phyloP scores from a whole-genome alignment of 1,140 invertebrate genomes.

The Araneus ventricosus region DNA sequence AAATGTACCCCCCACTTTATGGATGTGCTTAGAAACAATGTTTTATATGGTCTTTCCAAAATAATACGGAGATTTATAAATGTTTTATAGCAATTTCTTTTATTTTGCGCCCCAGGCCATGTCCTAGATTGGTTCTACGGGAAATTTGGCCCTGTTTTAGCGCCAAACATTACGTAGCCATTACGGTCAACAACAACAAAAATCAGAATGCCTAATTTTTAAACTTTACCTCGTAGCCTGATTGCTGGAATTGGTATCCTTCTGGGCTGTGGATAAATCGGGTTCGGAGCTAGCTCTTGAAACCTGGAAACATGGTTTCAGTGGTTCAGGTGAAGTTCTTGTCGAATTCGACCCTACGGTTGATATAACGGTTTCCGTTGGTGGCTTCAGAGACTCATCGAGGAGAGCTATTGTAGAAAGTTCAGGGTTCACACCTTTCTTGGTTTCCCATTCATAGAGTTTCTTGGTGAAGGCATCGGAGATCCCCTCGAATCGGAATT shows the following conservation, averaged over 20 bases:
- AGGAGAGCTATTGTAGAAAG: constrained; percentile 89
- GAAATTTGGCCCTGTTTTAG: too few relatives aligned
- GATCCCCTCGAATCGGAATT: constrained; percentile 91
- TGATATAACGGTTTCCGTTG: constrained; percentile 81
- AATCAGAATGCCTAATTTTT: too few relatives aligned
- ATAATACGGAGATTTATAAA: too few relatives aligned
- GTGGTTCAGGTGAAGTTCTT: constrained; percentile 53
- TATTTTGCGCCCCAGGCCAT: too few relatives aligned
- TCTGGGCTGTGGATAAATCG: constrained; percentile 73
- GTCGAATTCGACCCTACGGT: constrained; percentile 84
- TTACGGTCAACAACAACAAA: too few relatives aligned
- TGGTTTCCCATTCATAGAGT: constrained; percentile 94
- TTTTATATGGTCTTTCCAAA: too few relatives aligned
- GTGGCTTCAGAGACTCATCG: constrained; percentile 81
- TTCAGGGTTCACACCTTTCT: constrained; percentile 86
- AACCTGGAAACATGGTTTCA: constrained; percentile 67
- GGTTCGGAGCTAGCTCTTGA: constrained; percentile 79
- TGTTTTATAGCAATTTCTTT: too few relatives aligned
- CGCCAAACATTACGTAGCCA: too few relatives aligned
- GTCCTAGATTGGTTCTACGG: too few relatives aligned
- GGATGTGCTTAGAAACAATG: too few relatives aligned
- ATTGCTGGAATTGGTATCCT: constrained; percentile 41
- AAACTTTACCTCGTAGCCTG: constrained; percentile 52
- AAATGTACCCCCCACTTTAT: too few relatives aligned
- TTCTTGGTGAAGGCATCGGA: constrained; percentile 93